Conservation (phyloP, 2,888 invertebrate genomes). For the Sthenelais limicola region DNA sequence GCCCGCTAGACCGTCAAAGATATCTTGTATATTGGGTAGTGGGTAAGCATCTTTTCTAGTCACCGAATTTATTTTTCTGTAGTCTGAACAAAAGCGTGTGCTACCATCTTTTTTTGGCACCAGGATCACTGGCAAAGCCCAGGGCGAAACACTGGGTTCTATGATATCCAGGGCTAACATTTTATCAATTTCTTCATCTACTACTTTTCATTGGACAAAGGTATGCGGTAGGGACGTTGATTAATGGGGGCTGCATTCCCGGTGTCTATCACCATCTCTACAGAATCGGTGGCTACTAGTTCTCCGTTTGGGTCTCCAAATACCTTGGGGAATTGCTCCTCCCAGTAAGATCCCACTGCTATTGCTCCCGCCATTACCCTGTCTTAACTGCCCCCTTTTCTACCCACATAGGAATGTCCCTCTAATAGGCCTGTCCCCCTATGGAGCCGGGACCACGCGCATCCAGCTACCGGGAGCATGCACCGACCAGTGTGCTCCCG, state of each 20-base stretch:
- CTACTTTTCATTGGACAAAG: neutral
- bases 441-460: too few species aligned
- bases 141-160: neutral
- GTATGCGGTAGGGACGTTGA: neutral
- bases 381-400: neutral
- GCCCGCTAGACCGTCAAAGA: slow-evolving; percentile 46
- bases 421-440: too few species aligned
- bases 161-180: slow-evolving; percentile 8
- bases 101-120: neutral
- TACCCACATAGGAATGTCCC: neutral
- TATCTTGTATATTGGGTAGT: slow-evolving; percentile 45
- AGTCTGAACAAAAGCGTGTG: slow-evolving; percentile 46
- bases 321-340: neutral
- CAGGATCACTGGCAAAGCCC: neutral
- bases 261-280: neutral
- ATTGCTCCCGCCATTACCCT: neutral
- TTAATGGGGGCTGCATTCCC: slow-evolving; percentile 2
- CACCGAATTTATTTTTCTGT: slow-evolving; percentile 37
- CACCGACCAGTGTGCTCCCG: too few species aligned
- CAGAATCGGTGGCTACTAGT: neutral
- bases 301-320: neutral
- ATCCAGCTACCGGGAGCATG: too few species aligned
- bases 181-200: neutral
- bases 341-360: neutral
- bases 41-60: slow-evolving; percentile 41